These are phyloP conservation scores for Brachirus orientalis DNA, from an alignment of 2,113 vertebrate species.

Conservation along the genomic window DNA sequence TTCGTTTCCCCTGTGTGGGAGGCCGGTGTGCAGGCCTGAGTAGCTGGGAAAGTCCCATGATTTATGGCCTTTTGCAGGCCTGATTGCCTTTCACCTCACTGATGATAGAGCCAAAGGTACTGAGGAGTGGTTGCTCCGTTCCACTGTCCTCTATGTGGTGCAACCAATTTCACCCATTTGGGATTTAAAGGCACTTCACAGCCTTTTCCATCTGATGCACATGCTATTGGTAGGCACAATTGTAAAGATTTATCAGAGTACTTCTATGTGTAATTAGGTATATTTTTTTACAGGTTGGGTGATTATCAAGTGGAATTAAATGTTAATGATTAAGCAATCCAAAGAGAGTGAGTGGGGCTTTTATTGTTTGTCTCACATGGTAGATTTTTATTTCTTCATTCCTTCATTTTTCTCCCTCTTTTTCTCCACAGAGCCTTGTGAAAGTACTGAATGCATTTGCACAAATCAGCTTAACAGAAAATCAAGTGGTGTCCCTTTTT, in stretches of 20 bases:
- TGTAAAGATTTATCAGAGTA: constrained; percentile 40
- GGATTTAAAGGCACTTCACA: constrained; percentile 47
- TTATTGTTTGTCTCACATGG: constrained; percentile 62
- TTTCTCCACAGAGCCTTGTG: constrained; percentile 35
- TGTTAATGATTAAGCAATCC: constrained; percentile 76
- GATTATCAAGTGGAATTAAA: constrained; percentile 62
- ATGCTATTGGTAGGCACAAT: constrained; percentile 26
- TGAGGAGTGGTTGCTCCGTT: constrained; percentile 53
- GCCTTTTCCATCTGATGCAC: constrained; percentile 35
- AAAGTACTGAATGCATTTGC: constrained; percentile 24
- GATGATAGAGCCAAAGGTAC: constrained; percentile 69
- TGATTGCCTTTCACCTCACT: constrained; percentile 71
- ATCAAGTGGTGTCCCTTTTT: background rate
- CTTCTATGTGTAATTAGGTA: constrained; percentile 55
- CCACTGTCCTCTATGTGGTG: constrained; percentile 54
- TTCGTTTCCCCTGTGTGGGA: constrained; percentile 73
- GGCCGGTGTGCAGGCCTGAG: constrained; percentile 62
- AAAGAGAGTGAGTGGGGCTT: constrained; percentile 36
- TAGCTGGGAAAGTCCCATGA: constrained; percentile 79
- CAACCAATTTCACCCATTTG: constrained; percentile 64
- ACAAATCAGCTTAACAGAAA: constrained; percentile 20
- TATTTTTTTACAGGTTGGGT: constrained; percentile 61
- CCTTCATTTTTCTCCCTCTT: constrained; percentile 39
- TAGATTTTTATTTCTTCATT: constrained; percentile 61
- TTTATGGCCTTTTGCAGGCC: constrained; percentile 80